These are phyloP conservation scores for Cephus nigrinus DNA, from an alignment of 2,888 invertebrate species.

Conservation along the genomic window DNA sequence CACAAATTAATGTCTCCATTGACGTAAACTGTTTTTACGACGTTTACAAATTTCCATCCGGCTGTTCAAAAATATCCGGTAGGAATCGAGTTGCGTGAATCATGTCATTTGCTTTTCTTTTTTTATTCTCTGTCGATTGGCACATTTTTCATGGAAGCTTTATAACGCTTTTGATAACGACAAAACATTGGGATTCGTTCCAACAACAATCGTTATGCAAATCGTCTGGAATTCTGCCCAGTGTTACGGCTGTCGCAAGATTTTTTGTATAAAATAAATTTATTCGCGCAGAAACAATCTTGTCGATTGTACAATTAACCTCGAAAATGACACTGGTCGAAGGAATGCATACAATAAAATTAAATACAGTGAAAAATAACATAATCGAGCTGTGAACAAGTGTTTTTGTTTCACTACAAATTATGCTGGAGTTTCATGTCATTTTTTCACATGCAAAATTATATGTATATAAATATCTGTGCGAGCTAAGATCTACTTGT, in stretches of 20 bases:
- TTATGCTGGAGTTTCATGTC: not conserved
- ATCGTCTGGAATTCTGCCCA: not conserved
- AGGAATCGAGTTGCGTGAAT: not conserved
- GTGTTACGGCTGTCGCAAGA: not conserved
- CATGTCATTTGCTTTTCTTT: not conserved
- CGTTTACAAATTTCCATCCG: not conserved
- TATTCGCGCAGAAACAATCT: not conserved
- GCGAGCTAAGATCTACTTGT: not conserved
- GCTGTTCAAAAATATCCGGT: not conserved
- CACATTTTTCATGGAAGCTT: not conserved
- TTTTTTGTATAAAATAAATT: not conserved
- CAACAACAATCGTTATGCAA: not conserved
- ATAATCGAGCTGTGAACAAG: not conserved
- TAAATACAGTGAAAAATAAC: not conserved
- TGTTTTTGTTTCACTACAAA: not conserved
- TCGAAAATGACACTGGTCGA: not conserved
- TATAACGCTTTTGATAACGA: not conserved
- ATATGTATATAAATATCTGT: not conserved
- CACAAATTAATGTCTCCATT: not conserved
- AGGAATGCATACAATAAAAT: not conserved
- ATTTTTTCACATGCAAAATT: not conserved
- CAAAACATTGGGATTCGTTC: not conserved
- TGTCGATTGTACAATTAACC: not conserved
- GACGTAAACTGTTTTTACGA: slow-evolving; percentile 1
- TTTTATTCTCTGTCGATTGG: not conserved